Conservation (phyloP, 2,113 vertebrate genomes). For the Eudyptes chrysolophus region DNA sequence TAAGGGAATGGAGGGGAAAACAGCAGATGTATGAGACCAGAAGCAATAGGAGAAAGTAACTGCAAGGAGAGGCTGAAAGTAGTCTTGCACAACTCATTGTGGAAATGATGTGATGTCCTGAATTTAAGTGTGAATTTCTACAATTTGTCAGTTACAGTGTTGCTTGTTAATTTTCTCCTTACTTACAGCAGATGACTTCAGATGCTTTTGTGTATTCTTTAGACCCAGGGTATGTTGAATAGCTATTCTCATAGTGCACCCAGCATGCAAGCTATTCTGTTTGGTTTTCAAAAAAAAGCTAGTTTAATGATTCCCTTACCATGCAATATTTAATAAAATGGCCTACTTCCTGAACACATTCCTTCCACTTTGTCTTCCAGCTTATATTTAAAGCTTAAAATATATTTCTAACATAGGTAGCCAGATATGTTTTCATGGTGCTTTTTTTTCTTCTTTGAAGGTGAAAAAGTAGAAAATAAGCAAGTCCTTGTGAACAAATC, state of each 20-base stretch:
- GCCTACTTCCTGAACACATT: background rate
- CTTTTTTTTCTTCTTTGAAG: slow-evolving; percentile 65
- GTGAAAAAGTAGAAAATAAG: slow-evolving; percentile 97
- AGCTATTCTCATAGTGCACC: background rate
- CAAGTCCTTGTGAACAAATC: slow-evolving; percentile 98
- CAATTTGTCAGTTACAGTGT: background rate
- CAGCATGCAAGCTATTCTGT: background rate
- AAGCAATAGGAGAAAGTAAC: background rate
- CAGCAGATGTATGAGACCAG: background rate
- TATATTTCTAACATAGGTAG: background rate
- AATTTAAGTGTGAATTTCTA: background rate
- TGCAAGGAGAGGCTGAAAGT: background rate
- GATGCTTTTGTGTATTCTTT: background rate
- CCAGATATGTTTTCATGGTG: background rate
- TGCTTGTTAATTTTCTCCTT: background rate
- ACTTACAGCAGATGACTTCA: background rate
- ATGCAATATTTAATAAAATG: background rate
- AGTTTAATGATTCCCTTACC: background rate
- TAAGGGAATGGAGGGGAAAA: background rate
- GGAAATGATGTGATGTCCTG: background rate
- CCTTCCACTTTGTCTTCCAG: background rate
- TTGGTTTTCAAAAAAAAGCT: background rate
- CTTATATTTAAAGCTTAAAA: background rate
- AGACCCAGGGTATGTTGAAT: background rate
- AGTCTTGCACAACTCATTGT: background rate